Conservation (phyloP, 2,797 vertebrate species). For the Lacerta agilis region DNA sequence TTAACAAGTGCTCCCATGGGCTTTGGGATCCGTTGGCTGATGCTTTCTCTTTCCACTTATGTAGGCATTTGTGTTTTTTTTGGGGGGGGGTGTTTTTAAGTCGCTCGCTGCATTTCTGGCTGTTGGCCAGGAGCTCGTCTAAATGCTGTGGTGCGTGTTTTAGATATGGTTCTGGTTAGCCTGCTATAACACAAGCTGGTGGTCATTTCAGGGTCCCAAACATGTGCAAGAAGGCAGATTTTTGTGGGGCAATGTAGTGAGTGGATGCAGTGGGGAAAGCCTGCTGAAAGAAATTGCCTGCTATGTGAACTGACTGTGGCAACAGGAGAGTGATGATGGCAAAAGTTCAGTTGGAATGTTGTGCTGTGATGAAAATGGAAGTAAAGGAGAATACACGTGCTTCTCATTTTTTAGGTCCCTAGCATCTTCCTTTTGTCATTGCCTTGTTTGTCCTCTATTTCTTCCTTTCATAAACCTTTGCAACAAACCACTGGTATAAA, state of each 20-base stretch:
- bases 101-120: rapidly evolving
- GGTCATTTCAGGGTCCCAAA: not conserved
- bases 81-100: constrained; percentile 18
- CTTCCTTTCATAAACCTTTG: constrained; percentile 11
- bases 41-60: not conserved
- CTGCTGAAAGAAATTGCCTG: not conserved
- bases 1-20: not conserved
- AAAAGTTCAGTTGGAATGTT: not conserved
- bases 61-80: not conserved
- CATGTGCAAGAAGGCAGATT: not conserved
- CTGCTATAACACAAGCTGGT: constrained; percentile 8
- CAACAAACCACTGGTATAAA: not conserved
- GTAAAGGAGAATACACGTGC: not conserved
- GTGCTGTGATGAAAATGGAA: not conserved
- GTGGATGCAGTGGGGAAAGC: not conserved
- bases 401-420: not conserved
- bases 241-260: not conserved
- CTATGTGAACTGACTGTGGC: too few species aligned
- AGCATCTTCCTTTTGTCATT: not conserved
- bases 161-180: constrained; percentile 10
- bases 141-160: constrained; percentile 29
- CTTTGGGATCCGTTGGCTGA: not conserved
- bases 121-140: not conserved
- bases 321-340: not conserved
- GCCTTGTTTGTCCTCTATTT: not conserved